phyloP scores from a whole-genome alignment of 1,140 invertebrate species.

The Fopius arisanus region DNA sequence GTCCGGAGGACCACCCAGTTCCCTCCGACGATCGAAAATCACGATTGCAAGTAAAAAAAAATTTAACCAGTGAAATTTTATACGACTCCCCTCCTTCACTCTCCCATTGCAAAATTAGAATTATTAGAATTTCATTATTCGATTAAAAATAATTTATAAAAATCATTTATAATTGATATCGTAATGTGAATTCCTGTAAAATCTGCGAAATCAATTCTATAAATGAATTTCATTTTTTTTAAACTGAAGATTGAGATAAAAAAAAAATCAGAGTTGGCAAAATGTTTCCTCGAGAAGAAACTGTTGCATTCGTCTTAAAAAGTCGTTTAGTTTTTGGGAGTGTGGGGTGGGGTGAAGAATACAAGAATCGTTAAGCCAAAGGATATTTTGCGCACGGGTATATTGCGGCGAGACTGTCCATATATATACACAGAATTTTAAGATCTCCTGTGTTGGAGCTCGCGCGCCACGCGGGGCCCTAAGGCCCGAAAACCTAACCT shows the following conservation, averaged over 20 bases:
- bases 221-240: no score
- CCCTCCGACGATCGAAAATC: neutral
- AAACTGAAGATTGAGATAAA: no score
- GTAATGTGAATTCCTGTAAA: no score
- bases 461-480: slow-evolving; percentile 36
- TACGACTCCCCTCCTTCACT: no score
- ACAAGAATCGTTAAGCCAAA: neutral
- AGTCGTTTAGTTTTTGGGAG: neutral
- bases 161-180: no score
- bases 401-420: neutral
- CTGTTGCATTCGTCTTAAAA: neutral
- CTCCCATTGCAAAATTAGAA: no score
- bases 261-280: no score
- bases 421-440: neutral
- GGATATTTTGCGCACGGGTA: neutral
- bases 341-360: neutral
- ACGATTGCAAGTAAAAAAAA: neutral
- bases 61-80: neutral
- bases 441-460: neutral
- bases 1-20: neutral
- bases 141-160: no score
- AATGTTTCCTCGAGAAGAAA: neutral
- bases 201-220: no score
- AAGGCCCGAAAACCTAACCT: slow-evolving; percentile 54
- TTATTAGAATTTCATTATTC: no score